Conservation (phyloP, 2,797 vertebrate genomes). For the Arnoldichthys spilopterus region DNA sequence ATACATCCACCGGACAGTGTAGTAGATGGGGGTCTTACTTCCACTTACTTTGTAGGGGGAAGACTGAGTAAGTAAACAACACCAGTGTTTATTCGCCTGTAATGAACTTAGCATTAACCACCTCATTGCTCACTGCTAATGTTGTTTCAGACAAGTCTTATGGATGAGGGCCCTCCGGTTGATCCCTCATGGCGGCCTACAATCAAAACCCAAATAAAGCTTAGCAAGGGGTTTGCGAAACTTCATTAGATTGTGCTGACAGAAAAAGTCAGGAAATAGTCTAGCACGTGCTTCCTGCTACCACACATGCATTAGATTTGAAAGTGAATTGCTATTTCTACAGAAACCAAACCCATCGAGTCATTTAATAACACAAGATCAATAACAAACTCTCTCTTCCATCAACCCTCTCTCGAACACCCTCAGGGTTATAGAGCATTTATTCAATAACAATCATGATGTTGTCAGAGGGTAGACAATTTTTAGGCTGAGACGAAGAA, state of each 20-base stretch:
- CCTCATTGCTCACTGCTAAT: slow-evolving; percentile 44
- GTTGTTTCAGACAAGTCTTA: slow-evolving; percentile 39
- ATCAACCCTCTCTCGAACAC: neutral
- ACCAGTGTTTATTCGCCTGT: slow-evolving; percentile 31
- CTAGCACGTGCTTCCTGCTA: neutral
- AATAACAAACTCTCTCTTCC: neutral
- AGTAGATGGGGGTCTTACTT: slow-evolving; percentile 35
- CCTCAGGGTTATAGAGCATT: slow-evolving; percentile 12
- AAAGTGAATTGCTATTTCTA: slow-evolving; percentile 9
- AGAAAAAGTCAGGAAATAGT: neutral
- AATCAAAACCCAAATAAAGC: slow-evolving; percentile 11
- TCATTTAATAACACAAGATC: slow-evolving; percentile 2
- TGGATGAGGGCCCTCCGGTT: slow-evolving; percentile 29
- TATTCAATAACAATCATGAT: slow-evolving; percentile 14
- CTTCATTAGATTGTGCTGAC: slow-evolving; percentile 13
- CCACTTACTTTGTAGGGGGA: slow-evolving; percentile 40
- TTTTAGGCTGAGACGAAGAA: neutral
- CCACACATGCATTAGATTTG: neutral
- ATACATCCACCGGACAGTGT: slow-evolving; percentile 32
- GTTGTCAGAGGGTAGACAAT: slow-evolving; percentile 7
- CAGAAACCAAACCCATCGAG: slow-evolving; percentile 7
- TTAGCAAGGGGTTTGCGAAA: slow-evolving; percentile 6
- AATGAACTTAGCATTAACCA: slow-evolving; percentile 49
- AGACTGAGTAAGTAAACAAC: slow-evolving; percentile 57
- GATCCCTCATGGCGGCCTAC: slow-evolving; percentile 18